phyloP scores from a whole-genome alignment of 2,797 vertebrate genomes.

The Rhabdophis nuchalis region DNA sequence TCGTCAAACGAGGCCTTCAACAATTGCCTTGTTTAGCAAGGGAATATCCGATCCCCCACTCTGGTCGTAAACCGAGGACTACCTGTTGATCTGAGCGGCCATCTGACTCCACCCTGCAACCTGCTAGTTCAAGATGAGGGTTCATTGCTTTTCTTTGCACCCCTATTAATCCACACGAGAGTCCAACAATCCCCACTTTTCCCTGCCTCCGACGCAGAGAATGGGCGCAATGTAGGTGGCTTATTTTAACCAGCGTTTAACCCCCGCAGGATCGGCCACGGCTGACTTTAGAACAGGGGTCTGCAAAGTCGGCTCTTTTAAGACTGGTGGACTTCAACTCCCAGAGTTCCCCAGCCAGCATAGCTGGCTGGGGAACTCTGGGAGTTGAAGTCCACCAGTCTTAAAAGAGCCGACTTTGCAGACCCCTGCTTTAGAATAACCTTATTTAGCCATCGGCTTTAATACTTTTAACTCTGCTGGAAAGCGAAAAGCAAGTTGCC shows the following conservation, averaged over 20 bases:
- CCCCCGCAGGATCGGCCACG: background rate
- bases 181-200: too few species aligned
- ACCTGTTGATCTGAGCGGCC: background rate
- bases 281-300: conserved; percentile 1
- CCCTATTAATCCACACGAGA: background rate
- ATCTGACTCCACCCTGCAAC: background rate
- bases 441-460: background rate
- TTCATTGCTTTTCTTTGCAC: background rate
- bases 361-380: too few species aligned
- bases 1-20: background rate
- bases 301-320: too few species aligned
- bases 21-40: background rate
- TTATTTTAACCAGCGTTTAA: background rate
- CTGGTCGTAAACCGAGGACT: background rate
- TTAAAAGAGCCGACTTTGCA: too few species aligned
- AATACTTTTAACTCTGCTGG: background rate
- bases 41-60: background rate
- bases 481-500: background rate
- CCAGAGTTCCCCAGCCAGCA: too few species aligned
- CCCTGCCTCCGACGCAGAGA: background rate
- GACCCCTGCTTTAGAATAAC: background rate
- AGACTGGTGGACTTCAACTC: too few species aligned
- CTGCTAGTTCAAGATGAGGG: background rate
- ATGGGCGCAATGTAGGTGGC: background rate
- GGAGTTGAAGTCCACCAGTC: too few species aligned